Conservation (phyloP, 2,888 invertebrate genomes). For the Carabus problematicus region DNA sequence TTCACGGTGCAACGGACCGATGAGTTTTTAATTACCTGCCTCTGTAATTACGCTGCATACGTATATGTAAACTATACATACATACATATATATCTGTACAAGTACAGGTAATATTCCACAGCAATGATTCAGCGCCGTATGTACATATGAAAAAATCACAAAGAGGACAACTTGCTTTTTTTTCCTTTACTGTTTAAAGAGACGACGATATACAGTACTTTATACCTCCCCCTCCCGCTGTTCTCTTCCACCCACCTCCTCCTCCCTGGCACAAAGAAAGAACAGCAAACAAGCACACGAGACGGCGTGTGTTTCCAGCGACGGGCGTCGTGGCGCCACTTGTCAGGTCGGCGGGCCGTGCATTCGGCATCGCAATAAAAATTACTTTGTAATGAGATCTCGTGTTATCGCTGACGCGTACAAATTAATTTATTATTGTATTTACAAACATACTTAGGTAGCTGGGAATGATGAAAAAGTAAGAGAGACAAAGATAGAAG, state of each 20-base stretch:
- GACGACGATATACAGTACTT: conserved; percentile 6
- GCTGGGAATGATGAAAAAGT: too few species aligned
- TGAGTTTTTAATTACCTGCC: conserved; percentile 49
- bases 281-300: neutral
- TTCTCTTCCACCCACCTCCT: too few species aligned
- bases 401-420: conserved; percentile 28
- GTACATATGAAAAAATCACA: neutral
- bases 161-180: neutral
- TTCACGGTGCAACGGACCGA: conserved; percentile 8
- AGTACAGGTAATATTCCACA: too few species aligned
- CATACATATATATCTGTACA: too few species aligned
- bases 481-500: too few species aligned
- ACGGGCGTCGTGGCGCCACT: conserved; percentile 32
- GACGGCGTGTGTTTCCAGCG: conserved; percentile 18
- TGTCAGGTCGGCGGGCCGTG: conserved; percentile 9
- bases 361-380: conserved; percentile 27
- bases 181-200: neutral
- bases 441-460: neutral
- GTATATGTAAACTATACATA: neutral
- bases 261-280: neutral
- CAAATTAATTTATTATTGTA: conserved; percentile 34
- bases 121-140: too few species aligned
- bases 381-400: conserved; percentile 42
- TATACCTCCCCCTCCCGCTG: neutral
- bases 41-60: conserved; percentile 46